These are phyloP conservation scores for Ormyrus thymus DNA, from an alignment of 2,888 invertebrate species.

Conservation along the genomic window DNA sequence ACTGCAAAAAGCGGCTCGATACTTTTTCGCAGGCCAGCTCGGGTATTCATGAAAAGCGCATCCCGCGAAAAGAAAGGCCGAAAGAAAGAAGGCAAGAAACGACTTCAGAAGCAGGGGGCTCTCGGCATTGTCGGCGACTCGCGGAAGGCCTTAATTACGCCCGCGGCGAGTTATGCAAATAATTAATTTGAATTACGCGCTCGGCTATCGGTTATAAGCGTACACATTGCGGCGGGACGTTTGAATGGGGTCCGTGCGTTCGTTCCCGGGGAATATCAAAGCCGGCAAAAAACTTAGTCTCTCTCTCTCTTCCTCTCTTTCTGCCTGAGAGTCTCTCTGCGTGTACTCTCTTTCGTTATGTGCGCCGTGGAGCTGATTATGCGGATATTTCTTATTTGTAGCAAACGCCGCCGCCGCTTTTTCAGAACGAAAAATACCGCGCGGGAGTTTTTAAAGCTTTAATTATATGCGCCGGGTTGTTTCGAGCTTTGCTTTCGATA, in stretches of 20 bases:
- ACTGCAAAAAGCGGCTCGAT: background rate
- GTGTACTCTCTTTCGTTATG: background rate
- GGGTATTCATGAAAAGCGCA: background rate
- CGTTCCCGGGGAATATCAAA: slow-evolving; percentile 34
- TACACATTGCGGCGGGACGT: slow-evolving; percentile 37
- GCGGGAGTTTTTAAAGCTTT: slow-evolving; percentile 33
- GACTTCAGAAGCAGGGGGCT: too few species aligned
- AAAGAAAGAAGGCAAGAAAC: background rate
- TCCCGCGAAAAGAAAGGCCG: background rate
- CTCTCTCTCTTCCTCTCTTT: slow-evolving; percentile 1
- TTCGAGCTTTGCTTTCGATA: slow-evolving; percentile 36
- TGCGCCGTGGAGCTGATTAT: slow-evolving; percentile 12
- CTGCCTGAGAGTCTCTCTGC: background rate
- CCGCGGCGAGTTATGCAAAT: slow-evolving; percentile 63
- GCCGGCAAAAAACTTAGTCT: slow-evolving; percentile 11
- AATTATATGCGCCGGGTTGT: slow-evolving; percentile 33
- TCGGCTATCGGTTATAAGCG: slow-evolving; percentile 16
- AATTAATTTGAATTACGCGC: slow-evolving; percentile 67
- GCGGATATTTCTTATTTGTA: slow-evolving; percentile 43
- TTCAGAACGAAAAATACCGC: slow-evolving; percentile 27
- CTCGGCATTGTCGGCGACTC: slow-evolving; percentile 17
- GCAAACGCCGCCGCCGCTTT: slow-evolving; percentile 21
- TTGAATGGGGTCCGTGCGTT: slow-evolving; percentile 46
- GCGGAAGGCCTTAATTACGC: slow-evolving; percentile 49
- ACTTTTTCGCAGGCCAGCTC: background rate